Evolutionary conservation across 1,140 invertebrate species (phyloP).

Genomic region (Drosophila parabipectinata): DNA sequence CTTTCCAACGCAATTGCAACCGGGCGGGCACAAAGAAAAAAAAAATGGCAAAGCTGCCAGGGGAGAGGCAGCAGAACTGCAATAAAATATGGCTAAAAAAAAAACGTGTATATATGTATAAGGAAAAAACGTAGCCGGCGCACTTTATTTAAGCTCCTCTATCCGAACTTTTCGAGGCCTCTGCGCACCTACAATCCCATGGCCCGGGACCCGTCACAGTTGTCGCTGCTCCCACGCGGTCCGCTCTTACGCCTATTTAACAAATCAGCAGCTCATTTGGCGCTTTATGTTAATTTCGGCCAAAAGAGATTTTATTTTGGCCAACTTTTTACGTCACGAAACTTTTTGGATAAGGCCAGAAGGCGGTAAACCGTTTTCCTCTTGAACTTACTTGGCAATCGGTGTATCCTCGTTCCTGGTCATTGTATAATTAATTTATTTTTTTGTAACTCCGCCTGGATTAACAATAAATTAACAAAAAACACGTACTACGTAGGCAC

Average conservation of each 20-base stretch:
- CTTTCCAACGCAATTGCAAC: slow-evolving; percentile 74
- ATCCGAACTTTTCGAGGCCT: slow-evolving; percentile 62
- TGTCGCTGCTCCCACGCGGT: slow-evolving; percentile 64
- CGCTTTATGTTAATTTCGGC: slow-evolving; percentile 70
- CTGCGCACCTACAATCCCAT: slow-evolving; percentile 50
- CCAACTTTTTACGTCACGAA: slow-evolving; percentile 31
- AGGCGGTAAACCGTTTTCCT: slow-evolving; percentile 42
- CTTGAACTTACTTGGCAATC: slow-evolving; percentile 72
- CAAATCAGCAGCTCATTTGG: slow-evolving; percentile 78
- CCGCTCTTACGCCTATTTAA: slow-evolving; percentile 74
- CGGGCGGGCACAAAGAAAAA: slow-evolving; percentile 36
- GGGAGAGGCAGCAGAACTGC: neutral
- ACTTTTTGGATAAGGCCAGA: slow-evolving; percentile 28
- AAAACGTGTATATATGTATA: slow-evolving; percentile 1
- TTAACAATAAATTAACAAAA: slow-evolving; percentile 36
- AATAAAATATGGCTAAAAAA: slow-evolving; percentile 14
- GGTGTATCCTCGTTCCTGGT: slow-evolving; percentile 71
- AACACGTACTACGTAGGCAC: slow-evolving; percentile 3
- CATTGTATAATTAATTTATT: slow-evolving; percentile 32
- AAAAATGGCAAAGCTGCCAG: slow-evolving; percentile 14
- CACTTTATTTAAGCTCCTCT: slow-evolving; percentile 49
- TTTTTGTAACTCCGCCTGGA: neutral
- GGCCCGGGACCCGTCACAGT: slow-evolving; percentile 39
- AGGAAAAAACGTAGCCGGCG: slow-evolving; percentile 56
- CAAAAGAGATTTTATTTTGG: slow-evolving; percentile 56